Base-by-base conservation (phyloP, 2,113 vertebrate genomes). In the Ceyx cyanopectus region DNA sequence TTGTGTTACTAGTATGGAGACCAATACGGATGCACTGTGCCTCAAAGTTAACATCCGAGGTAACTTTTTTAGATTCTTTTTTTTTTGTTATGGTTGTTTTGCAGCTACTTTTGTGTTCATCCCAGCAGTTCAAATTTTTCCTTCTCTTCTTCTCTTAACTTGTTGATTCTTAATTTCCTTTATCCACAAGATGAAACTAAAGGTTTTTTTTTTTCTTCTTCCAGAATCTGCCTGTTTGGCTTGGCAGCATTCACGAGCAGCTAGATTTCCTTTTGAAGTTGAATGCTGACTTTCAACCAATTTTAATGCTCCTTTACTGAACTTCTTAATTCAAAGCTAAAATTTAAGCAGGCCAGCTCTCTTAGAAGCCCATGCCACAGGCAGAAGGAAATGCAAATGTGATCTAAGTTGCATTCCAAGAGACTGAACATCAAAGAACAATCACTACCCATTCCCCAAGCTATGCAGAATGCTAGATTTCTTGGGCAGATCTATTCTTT, bases 241-340 rank as follows among this genome's bases (percentile, higher is more conserved):
- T 84, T 30, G 27, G 46, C 40, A 94, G 26, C 5, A 11, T n/a
- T 57, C 65, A 27, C 26, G 4, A 48, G 18, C 53, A 56, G 27
- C 53, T 73, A 77, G 50, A 50, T 67, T 94, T 90, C 76, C 65
- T 66, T 92, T 93, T 88, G 79, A 92, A 89, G 77, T 34, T 78
- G 69, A 87, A 73, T 17, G 14, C 27, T 69, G 65, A 74, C 34
- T 75, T 94, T 88, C n/a, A 78, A 90, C 30, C 40, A 73, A 45
- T 89, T 87, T 89, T 85, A 87, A 89, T 87, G 22, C 54, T 89
- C 23, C 22, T 85, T 79, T 72, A 62, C 62, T 82, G 83, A 90
- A 87, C 62, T 92, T 92, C 84, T 90, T 92, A 90, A 90, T 90
- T 96, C 90, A 92, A 94, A 96, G 81, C 70, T 81, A 93, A 93